Base-by-base conservation (phyloP, 2,888 invertebrate species). In the Nomada lathburiana region DNA sequence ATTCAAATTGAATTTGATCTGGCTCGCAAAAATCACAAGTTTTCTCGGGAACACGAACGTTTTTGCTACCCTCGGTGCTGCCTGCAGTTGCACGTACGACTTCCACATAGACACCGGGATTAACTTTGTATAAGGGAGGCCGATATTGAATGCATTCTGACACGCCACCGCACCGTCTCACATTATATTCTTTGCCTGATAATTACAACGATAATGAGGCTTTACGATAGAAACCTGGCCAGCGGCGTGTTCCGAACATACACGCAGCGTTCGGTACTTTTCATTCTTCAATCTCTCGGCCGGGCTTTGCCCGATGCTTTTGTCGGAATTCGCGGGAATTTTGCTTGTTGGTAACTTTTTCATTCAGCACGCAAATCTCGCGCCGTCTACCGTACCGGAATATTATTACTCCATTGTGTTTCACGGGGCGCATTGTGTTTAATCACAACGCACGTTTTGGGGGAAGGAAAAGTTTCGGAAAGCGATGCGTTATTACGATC, bases 141-240 rank as follows among this genome's bases (percentile, higher is more conserved):
- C 91, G 91, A 92, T 92, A 91, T 92, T 92, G 92, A 92, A 90
- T 93, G 92, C 92, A 92, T 91, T 91, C 91, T 91, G 91, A 90
- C 93, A 93, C 93, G 92, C 93, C 90, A 92, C 89, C 47, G 36
- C 36, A 36, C 36, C 91, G 91, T 89, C 89, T 89, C 89, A 87
- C 88, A 90, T 92, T 91, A 90, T 91, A 90, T 89, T 90, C 90
- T 91, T 92, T 91, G 93, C 93, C 90, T 92, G 92, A 93, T 92
- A 93, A 93, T 93, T 93, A 91, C 91, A 91, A 89, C 90, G 92
- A 92, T 92, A 92, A 92, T 92, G 91, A 92, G 91, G 89, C 88
- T 91, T 90, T 91, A 90, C 88, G 92, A 92, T 92, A 89, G 90
- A 91, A 91, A 89, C 84, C 72, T 77, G 74, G 79, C 86, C 75